Base-by-base conservation (phyloP, 2,888 invertebrate species). In the Trichogramma dendrolimi region DNA sequence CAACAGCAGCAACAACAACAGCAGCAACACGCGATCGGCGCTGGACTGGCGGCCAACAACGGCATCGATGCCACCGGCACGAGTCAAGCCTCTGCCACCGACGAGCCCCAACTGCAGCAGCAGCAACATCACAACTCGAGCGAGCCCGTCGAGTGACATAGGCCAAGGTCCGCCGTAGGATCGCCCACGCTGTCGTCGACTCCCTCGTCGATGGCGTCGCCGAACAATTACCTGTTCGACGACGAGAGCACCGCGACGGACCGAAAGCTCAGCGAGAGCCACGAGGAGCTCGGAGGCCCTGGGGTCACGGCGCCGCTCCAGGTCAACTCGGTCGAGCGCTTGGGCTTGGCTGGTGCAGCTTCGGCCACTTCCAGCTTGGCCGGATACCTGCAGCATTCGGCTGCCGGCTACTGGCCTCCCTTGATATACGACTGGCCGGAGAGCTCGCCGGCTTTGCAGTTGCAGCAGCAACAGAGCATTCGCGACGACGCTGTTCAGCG, bases 111-210 rank as follows among this genome's bases (percentile, higher is more conserved):
- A n/a, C 56, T 71, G 39, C 69, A 71, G 8, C 55, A 40, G 51
- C 49, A 48, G 58, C 42, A 53, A 40, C 39, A 41, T 11, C 14
- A 11, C 48, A 14, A 14, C 46, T 61, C 68, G 46, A 38, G n/a
- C 46, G 38, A 11, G 43, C 52, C 61, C 68, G 60, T 69, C 64
- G 78, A 78, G 78, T 78, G 78, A 78, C 78, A 76, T 75, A 76
- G 77, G 78, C 74, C 79, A 63, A 70, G 77, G 74, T 78, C 79
- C 77, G 79, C 73, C 73, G 75, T 75, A 14, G 62, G 54, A 3
- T 77, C 78, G 58, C 74, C 79, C 47, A 74, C 78, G 61, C 63
- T 76, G 60, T 79, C 79, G 49, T 77, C 79, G 68, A 76, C 78
- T 52, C 75, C 79, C 6, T 78, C 79, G 60, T 78, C 79, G 61